Conservation (phyloP, 2,888 invertebrate genomes). For the Germaria angustata region DNA sequence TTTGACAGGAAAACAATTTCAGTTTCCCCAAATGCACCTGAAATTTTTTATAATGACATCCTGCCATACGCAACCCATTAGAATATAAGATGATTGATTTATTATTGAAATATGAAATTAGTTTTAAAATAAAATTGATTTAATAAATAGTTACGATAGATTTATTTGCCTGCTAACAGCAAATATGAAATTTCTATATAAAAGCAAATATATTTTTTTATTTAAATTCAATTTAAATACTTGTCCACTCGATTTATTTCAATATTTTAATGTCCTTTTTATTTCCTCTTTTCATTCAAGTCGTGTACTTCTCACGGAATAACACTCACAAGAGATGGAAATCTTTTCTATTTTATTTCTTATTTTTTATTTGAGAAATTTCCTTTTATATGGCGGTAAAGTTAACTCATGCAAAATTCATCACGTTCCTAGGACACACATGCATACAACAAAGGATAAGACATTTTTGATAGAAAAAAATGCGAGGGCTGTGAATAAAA, state of each 20-base stretch:
- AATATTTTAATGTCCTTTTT: constrained; percentile 59
- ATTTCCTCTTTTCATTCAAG: neutral
- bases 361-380: neutral
- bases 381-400: constrained; percentile 32
- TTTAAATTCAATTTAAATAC: constrained; percentile 69
- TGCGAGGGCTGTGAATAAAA: neutral
- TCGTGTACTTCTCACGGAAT: constrained; percentile 6
- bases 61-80: too few species aligned
- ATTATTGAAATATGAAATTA: constrained; percentile 26
- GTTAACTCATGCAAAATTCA: constrained; percentile 64
- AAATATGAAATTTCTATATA: neutral
- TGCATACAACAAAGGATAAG: neutral
- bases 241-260: constrained; percentile 71
- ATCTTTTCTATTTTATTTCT: constrained; percentile 14
- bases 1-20: neutral
- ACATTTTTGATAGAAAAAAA: neutral
- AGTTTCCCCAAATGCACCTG: neutral
- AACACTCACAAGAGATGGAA: constrained; percentile 47
- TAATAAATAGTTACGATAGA: constrained; percentile 27
- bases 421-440: constrained; percentile 62
- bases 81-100: neutral
- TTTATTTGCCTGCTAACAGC: constrained; percentile 1
- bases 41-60: too few species aligned
- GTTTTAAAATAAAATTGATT: constrained; percentile 37
- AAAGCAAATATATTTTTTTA: neutral